A percentile compares a stretch with the other conserved stretches of the same genome.
phyloP scores from a whole-genome alignment of 2,797 vertebrate genomes.

The Martes flavigula region DNA sequence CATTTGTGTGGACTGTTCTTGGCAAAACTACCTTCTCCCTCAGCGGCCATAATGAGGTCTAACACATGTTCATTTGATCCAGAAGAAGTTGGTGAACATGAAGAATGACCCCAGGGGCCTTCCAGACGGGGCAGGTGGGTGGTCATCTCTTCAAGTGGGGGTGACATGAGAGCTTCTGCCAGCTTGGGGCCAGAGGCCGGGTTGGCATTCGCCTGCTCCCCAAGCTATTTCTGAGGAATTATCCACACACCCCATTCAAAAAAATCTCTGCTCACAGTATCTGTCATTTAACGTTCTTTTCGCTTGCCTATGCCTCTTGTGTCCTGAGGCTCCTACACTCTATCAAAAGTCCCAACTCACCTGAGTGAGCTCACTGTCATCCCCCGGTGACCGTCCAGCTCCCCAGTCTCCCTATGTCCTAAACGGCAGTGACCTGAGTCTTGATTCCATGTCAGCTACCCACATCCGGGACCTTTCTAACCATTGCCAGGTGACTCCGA shows the following conservation, averaged over 20 bases:
- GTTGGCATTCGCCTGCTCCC: accelerated
- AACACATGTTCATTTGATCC: accelerated
- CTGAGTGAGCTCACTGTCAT: background rate
- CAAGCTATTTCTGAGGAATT: background rate
- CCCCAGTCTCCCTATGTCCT: background rate
- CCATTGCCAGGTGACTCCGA: background rate
- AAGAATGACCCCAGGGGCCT: too few relatives aligned
- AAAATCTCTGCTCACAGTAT: background rate
- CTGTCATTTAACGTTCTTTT: too few relatives aligned
- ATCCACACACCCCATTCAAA: background rate
- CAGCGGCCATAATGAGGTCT: background rate
- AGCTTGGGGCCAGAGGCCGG: background rate
- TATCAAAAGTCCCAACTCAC: background rate
- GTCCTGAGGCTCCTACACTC: background rate
- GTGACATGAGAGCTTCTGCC: background rate
- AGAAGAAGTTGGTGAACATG: background rate
- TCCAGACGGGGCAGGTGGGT: background rate
- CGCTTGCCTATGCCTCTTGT: accelerated
- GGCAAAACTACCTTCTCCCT: background rate
- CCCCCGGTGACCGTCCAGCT: background rate
- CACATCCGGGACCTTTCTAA: background rate
- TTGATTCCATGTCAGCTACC: background rate
- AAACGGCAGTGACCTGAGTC: background rate
- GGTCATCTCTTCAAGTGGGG: background rate
- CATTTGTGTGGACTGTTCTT: background rate